Percentiles rank a stretch among this genome's conserved stretches.
Conservation (phyloP, 37 sponge, comb jelly and placozoan species). For the Cliona cf. orientalis region DNA sequence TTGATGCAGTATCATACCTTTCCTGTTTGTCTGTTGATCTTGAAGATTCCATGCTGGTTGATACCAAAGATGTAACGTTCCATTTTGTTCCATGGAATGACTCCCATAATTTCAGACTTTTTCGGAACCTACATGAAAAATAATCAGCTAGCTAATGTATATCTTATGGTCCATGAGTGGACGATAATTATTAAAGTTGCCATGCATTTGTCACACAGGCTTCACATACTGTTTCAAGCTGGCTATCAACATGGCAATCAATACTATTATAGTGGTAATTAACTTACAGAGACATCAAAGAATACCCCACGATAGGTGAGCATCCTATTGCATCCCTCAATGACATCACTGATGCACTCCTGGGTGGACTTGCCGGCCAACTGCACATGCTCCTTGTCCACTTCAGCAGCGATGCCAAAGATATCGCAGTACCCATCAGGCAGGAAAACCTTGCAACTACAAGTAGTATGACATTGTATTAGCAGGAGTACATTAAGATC, state of each 20-base stretch:
- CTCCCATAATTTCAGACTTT: constrained; percentile 29
- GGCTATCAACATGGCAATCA: background rate
- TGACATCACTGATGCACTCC: constrained; percentile 46
- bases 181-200: background rate
- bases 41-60: constrained; percentile 30
- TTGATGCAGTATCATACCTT: constrained; percentile 21
- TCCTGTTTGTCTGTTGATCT: constrained; percentile 22
- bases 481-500: background rate
- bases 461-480: background rate
- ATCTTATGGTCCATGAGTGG: background rate
- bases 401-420: constrained; percentile 21
- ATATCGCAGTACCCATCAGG: constrained; percentile 31
- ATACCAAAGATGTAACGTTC: constrained; percentile 43
- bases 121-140: constrained; percentile 30
- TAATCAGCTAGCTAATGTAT: background rate
- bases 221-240: background rate
- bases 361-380: constrained; percentile 10
- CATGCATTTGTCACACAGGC: background rate
- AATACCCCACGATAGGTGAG: constrained; percentile 51
- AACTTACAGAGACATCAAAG: constrained; percentile 62
- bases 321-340: constrained; percentile 36
- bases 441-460: constrained; percentile 42
- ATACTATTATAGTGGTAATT: background rate
- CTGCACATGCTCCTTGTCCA: constrained; percentile 20
- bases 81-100: constrained; percentile 65